Evolutionary conservation across 2,888 invertebrate genomes (phyloP).

Genomic region (Drosophila flavopinicola): DNA sequence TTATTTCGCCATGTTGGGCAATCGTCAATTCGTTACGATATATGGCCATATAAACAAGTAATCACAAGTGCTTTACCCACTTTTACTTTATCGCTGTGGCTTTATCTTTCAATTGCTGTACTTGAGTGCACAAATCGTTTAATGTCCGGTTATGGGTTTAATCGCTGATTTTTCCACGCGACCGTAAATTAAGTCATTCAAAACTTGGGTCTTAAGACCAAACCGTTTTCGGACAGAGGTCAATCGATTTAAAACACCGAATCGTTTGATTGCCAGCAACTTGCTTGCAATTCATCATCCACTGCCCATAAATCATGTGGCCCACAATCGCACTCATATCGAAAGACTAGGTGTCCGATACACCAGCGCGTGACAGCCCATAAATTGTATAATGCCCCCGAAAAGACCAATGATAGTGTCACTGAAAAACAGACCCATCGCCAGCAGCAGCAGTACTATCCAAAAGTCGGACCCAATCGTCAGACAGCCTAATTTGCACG

Average conservation of each 20-base stretch:
- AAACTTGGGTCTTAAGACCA: neutral
- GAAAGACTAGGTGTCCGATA: slow-evolving; percentile 31
- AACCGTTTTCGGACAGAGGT: slow-evolving; percentile 17
- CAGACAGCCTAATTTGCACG: slow-evolving; percentile 24
- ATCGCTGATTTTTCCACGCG: slow-evolving; percentile 57
- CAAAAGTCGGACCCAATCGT: neutral
- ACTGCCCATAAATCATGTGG: slow-evolving; percentile 59
- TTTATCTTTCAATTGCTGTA: slow-evolving; percentile 62
- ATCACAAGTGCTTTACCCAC: slow-evolving; percentile 34
- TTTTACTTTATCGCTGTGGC: slow-evolving; percentile 18
- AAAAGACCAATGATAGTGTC: slow-evolving; percentile 35
- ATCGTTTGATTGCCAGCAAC: slow-evolving; percentile 61
- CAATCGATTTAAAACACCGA: slow-evolving; percentile 39
- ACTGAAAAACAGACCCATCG: slow-evolving; percentile 1
- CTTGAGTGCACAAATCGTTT: slow-evolving; percentile 57
- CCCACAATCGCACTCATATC: slow-evolving; percentile 31
- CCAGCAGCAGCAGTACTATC: neutral
- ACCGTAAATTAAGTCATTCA: slow-evolving; percentile 40
- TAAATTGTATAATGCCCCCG: slow-evolving; percentile 36
- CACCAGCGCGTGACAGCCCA: slow-evolving; percentile 58
- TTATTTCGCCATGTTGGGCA: slow-evolving; percentile 53
- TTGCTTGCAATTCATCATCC: slow-evolving; percentile 63
- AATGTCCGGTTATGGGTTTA: slow-evolving; percentile 33
- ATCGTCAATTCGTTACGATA: slow-evolving; percentile 10
- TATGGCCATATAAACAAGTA: slow-evolving; percentile 13